These are phyloP conservation scores for Abramis brama DNA, from an alignment of 2,113 vertebrate species.

Conservation along the genomic window DNA sequence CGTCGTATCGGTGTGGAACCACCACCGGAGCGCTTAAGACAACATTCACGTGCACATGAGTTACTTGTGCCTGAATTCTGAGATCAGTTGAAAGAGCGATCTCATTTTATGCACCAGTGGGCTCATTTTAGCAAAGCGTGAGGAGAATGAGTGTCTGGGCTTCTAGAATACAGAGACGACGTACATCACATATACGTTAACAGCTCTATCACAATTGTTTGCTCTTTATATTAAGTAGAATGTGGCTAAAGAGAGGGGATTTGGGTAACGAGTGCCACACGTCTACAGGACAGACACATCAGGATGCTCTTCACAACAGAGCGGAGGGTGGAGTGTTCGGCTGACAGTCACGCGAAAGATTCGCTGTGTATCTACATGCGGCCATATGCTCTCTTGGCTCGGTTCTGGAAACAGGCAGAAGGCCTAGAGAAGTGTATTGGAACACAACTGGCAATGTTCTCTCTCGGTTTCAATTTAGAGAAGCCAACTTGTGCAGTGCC, in stretches of 20 bases:
- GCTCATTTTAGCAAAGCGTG: constrained; percentile 42
- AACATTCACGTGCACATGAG: constrained; percentile 43
- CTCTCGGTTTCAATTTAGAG: constrained; percentile 37
- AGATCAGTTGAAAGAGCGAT: constrained; percentile 41
- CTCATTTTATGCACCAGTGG: constrained; percentile 53
- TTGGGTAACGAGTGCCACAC: neutral
- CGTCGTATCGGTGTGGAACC: neutral
- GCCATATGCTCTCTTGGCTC: constrained; percentile 44
- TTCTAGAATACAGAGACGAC: constrained; percentile 23
- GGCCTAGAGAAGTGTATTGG: constrained; percentile 35
- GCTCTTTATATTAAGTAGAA: constrained; percentile 18
- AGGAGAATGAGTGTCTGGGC: constrained; percentile 40
- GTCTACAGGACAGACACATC: constrained; percentile 20
- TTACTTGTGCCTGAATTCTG: constrained; percentile 33
- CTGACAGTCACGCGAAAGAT: constrained; percentile 17
- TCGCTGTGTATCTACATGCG: constrained; percentile 30
- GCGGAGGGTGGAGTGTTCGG: neutral
- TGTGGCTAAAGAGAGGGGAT: constrained; percentile 14
- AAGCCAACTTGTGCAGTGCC: constrained; percentile 33
- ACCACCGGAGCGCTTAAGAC: constrained; percentile 13
- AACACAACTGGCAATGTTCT: constrained; percentile 38
- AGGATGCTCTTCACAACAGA: constrained; percentile 12
- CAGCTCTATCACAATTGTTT: constrained; percentile 21
- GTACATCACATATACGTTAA: constrained; percentile 36
- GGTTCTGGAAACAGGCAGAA: constrained; percentile 3